Evolutionary conservation across 2,113 vertebrate species (phyloP).

Genomic region (Atractosteus spatula): DNA sequence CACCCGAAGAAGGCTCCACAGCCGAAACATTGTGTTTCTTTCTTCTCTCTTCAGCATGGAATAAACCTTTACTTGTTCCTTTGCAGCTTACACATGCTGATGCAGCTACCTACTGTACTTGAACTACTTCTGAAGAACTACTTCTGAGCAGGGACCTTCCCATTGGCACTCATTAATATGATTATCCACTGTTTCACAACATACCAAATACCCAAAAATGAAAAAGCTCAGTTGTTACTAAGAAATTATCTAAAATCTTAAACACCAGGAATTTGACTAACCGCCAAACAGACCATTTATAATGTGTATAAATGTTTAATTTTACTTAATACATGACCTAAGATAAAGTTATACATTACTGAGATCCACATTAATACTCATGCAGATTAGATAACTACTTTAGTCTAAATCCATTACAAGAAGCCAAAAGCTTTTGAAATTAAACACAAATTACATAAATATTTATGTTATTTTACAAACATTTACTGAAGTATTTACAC

Average conservation of each 20-base stretch:
- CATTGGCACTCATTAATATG: too few relatives aligned
- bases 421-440: slow-evolving; percentile 41
- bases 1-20: too few relatives aligned
- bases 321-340: slow-evolving; percentile 33
- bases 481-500: slow-evolving; percentile 35
- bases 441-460: slow-evolving; percentile 58
- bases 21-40: too few relatives aligned
- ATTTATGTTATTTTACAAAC: slow-evolving; percentile 48
- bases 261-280: slow-evolving; percentile 27
- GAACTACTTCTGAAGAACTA: too few relatives aligned
- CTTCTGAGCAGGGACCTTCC: too few relatives aligned
- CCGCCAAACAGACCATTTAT: slow-evolving; percentile 32
- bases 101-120: too few relatives aligned
- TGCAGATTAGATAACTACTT: slow-evolving; percentile 38
- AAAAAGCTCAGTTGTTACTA: slow-evolving; percentile 30
- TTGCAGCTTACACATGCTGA: too few relatives aligned
- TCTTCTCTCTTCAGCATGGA: too few relatives aligned
- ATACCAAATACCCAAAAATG: too few relatives aligned
- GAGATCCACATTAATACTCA: slow-evolving; percentile 33
- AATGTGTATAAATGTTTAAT: slow-evolving; percentile 24
- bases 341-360: slow-evolving; percentile 29
- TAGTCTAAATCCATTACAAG: slow-evolving; percentile 22
- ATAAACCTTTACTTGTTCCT: too few relatives aligned
- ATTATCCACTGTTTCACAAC: too few relatives aligned
- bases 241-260: slow-evolving; percentile 45